Evolutionary conservation across 37 sponge, comb jelly and placozoan genomes (phyloP).

Genomic region (Agelas oroides): DNA sequence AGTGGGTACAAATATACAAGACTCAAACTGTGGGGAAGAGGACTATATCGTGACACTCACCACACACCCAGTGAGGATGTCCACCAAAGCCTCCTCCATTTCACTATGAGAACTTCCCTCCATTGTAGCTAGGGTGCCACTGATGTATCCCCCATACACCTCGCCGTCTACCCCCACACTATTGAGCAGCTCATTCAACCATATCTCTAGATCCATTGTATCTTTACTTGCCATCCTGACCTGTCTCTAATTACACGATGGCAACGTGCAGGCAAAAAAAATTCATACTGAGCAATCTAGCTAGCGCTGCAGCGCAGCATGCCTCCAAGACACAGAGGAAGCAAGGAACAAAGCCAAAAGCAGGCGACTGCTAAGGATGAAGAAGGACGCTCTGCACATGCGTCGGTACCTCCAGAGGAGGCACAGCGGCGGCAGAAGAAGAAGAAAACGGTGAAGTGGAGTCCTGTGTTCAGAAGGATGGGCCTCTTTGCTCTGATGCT

Average conservation of each 20-base stretch:
- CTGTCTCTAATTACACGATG: slow-evolving; percentile 1
- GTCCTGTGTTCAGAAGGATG: slow-evolving; percentile 29
- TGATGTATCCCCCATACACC: slow-evolving; percentile 56
- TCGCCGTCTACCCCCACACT: slow-evolving; percentile 37
- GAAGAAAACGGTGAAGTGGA: slow-evolving; percentile 12
- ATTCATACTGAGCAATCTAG: not conserved
- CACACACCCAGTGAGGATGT: slow-evolving; percentile 54
- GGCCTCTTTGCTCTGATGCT: slow-evolving; percentile 35
- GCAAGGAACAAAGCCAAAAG: not conserved
- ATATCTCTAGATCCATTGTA: slow-evolving; percentile 2
- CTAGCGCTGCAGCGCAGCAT: not conserved
- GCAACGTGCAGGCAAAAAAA: not conserved
- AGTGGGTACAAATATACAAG: too few species aligned
- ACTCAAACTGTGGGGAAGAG: too few species aligned
- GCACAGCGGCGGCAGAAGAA: not conserved
- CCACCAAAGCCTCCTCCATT: slow-evolving; percentile 22
- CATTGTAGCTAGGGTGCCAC: slow-evolving; percentile 39
- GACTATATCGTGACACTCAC: not conserved
- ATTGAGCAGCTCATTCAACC: slow-evolving; percentile 34
- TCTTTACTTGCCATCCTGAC: not conserved
- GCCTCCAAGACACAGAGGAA: slow-evolving; percentile 9
- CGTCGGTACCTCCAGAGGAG: not conserved
- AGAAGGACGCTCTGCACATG: not conserved
- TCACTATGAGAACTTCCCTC: slow-evolving; percentile 18
- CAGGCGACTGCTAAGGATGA: not conserved